Conservation (phyloP, 2,797 vertebrate genomes). For the Podargus strigoides region DNA sequence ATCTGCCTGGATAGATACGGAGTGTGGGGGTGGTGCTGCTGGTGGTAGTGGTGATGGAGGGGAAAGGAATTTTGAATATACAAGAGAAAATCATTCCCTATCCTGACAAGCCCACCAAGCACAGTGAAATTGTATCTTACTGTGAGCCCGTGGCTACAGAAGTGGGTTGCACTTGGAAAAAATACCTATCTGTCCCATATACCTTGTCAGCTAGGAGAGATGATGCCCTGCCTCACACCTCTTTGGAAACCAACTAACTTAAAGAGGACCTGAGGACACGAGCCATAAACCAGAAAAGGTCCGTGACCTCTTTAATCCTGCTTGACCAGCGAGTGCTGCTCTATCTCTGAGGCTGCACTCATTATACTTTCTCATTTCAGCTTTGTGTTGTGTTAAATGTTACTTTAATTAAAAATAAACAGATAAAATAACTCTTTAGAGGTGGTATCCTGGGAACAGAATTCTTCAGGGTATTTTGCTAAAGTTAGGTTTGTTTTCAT, state of each 20-base stretch:
- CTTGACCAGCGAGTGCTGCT: conserved; percentile 1
- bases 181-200: neutral
- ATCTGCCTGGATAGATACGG: neutral
- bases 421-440: neutral
- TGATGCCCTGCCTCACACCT: neutral
- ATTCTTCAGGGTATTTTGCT: neutral
- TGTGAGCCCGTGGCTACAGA: neutral
- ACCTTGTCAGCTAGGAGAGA: neutral
- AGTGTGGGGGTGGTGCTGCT: neutral
- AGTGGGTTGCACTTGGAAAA: neutral
- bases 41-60: neutral
- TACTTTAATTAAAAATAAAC: conserved; percentile 49
- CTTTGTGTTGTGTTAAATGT: neutral
- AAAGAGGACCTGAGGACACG: neutral
- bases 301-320: neutral
- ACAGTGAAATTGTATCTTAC: neutral
- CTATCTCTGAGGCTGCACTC: neutral
- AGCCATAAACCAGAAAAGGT: neutral
- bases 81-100: neutral
- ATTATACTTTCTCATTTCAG: conserved; percentile 6
- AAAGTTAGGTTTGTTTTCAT: neutral
- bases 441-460: neutral
- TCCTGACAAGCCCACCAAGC: neutral
- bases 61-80: neutral
- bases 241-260: neutral